Evolutionary conservation across 1,140 invertebrate species (phyloP).

Genomic region (Micrasema minimum): DNA sequence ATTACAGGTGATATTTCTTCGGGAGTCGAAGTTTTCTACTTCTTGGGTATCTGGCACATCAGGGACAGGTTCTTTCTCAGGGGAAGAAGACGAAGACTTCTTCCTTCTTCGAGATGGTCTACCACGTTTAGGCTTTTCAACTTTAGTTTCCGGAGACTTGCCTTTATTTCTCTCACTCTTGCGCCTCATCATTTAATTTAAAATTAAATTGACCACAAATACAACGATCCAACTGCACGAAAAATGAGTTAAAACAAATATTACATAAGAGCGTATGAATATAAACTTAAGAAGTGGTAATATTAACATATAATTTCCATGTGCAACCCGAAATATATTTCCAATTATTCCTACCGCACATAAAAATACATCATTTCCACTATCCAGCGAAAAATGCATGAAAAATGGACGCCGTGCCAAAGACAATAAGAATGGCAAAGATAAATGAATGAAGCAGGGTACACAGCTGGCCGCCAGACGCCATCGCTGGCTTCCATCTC

Average conservation of each 20-base stretch:
- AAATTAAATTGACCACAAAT: neutral
- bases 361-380: neutral
- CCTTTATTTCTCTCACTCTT: constrained; percentile 51
- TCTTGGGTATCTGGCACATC: constrained; percentile 10
- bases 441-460: too few relatives aligned
- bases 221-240: too few relatives aligned
- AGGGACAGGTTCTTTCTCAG: constrained; percentile 30
- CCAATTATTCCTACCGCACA: neutral
- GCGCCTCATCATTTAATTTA: constrained; percentile 42
- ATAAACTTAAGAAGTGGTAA: neutral
- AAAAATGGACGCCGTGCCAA: constrained; percentile 31
- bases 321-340: neutral
- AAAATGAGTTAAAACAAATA: too few relatives aligned
- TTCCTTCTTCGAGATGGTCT: constrained; percentile 47
- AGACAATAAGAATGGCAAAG: too few relatives aligned
- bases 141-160: constrained; percentile 43
- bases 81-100: constrained; percentile 48
- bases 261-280: neutral
- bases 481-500: too few relatives aligned
- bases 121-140: constrained; percentile 48
- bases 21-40: constrained; percentile 5
- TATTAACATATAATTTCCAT: neutral
- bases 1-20: neutral
- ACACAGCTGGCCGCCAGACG: too few relatives aligned
- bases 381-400: constrained; percentile 12